A percentile compares a stretch with the other conserved stretches of the same genome.
Evolutionary conservation across 2,113 vertebrate species (phyloP).

Genomic region (Corythaixoides concolor): DNA sequence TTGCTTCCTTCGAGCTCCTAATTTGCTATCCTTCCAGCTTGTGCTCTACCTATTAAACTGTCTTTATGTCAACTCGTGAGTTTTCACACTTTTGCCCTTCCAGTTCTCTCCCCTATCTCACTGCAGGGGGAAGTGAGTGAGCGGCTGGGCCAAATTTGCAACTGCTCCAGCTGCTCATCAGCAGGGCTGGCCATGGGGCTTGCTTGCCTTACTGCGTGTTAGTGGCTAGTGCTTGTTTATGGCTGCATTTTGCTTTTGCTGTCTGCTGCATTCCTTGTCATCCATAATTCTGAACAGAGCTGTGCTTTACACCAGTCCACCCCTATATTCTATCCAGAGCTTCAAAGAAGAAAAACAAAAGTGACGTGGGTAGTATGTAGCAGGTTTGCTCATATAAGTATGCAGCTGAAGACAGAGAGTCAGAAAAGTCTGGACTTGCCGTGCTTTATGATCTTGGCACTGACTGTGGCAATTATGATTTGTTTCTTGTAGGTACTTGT

Average conservation of each 20-base stretch:
- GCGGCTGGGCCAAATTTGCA: fast-evolving
- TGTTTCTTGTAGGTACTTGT: constrained; percentile 22
- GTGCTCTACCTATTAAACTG: not conserved
- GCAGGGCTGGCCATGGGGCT: not conserved
- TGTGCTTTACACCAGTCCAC: not conserved
- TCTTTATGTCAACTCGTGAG: not conserved
- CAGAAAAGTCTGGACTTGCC: constrained; percentile 7
- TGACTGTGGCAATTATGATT: not conserved
- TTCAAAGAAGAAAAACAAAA: not conserved
- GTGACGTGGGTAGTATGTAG: not conserved
- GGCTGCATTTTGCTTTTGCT: not conserved
- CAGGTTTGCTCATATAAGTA: not conserved
- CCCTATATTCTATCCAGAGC: not conserved
- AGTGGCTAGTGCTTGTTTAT: not conserved
- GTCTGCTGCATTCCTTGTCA: not conserved
- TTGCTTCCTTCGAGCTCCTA: not conserved
- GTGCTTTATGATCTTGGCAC: not conserved
- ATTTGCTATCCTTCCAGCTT: not conserved
- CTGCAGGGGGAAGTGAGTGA: fast-evolving
- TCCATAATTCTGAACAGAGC: fast-evolving
- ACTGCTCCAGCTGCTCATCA: not conserved
- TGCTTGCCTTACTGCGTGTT: not conserved
- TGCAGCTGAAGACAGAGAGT: not conserved
- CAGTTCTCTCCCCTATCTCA: not conserved
- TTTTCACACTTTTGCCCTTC: not conserved